Base-by-base conservation (phyloP, 1,140 invertebrate genomes). In the Wasmannia auropunctata region DNA sequence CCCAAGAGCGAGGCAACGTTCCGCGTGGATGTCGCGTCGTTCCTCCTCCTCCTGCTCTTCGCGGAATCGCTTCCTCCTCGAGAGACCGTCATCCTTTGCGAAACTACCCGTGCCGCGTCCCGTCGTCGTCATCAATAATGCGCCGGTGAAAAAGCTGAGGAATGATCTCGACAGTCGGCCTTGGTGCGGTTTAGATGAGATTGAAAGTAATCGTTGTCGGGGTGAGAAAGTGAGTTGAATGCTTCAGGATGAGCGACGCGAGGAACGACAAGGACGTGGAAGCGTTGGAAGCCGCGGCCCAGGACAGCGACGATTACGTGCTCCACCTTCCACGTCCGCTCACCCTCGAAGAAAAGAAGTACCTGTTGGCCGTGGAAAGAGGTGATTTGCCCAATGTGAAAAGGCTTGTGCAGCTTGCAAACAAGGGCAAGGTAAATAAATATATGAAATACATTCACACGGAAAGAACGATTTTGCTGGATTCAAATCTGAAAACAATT, bases 331-430 rank as follows among this genome's bases (percentile, higher is more conserved):
- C 97, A 7, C 97, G 97, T 91, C 93, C 97, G 16, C 95, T 98
- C 25, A 97, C 96, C 70, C 93, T 97, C 37, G 97, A 98, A 86
- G 98, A 98, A 93, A 98, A 98, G 94, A 98, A 97, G 90, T 98
- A 97, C 93, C 95, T 98, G 10, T 94, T 98, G 56, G 97, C 98
- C 0, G 98, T 98, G 1, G 98, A 98, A 94, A 95, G 98, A 63
- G 98, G 98, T 14, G 98, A 98, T 92, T 95, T 98, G 89, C 96
- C 96, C 2, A 98, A 97, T 94, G 98, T 98, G 28, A 96, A 96
- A 93, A 97, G 97, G 96, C 96, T 94, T 51, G 74, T 94, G 2
- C 93, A 93, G 49, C 86, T 88, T 14, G 92, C 93, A 46, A 85
- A 80, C 22, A 94, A 93, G 54, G 25, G 28, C 11, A 72, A 51